Base-by-base conservation (phyloP, 30 jellyfish, hydroid and myxozoan genomes). In the Chrysaora quinquecirrha region DNA sequence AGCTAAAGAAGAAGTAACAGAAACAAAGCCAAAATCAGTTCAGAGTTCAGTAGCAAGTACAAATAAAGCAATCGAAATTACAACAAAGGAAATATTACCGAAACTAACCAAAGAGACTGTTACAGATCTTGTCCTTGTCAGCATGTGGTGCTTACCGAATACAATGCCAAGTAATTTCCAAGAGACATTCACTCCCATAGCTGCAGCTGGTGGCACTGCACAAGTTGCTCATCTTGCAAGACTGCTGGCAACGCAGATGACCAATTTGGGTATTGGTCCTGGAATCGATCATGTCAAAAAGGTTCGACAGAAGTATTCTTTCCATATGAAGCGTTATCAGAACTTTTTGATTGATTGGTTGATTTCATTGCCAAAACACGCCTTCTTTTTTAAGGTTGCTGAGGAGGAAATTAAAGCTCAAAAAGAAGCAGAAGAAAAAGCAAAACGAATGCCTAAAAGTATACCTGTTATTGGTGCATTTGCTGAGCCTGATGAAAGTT, bases 141-240 rank as follows among this genome's bases (percentile, higher is more conserved):
- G 97, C 70, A 93, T 93, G 98, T 77, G 93, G 87, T 87, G 74
- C 62, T 75, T 93, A 30, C 98, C 98, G 14, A 76, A 93, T 70
- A 30, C 96, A 0, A 86, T 93, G 97, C 98, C 98, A 0, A 54
- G 96, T 20, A 94, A 88, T 27, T 93, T 93, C 71, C 98, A 85
- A 77, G 96, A 93, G 76, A 93, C 98, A 9, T 93, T 93, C 75
- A 93, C 98, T 2, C 98, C 98, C 0, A 93, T 93, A 27, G 98
- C 98, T 0, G 98, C 98, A 6, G 98, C 98, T 0, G 98, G 98
- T 14, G 94, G 98, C 19, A 73, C 80, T 24, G 93, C 98, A 1
- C 98, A 93, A 71, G 97, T 80, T 18, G 90, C 83, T 12, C 98
- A 93, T 75, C 63, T 93, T 18, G 97, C 96, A 11, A 77, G 98